Base-by-base conservation (phyloP, 2,113 vertebrate genomes). In the Xyrauchen texanus region DNA sequence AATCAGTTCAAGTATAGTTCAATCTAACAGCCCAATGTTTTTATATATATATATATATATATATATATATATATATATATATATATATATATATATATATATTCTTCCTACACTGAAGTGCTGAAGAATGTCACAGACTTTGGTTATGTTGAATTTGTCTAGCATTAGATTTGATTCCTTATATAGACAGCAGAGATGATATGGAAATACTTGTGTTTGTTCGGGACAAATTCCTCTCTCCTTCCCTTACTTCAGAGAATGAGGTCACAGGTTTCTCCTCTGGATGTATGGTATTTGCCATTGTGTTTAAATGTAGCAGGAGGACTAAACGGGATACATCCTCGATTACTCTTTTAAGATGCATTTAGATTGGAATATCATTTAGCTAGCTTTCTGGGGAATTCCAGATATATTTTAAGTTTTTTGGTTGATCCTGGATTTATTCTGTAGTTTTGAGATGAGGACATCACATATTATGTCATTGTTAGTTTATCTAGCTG, bases 191-290 rank as follows among this genome's bases (percentile, higher is more conserved):
- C 15, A 62, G 47, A 62, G 76, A 47, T 45, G 61, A 63, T 69
- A 47, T 53, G 70, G 55, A 49, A 69, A 68, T 82, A 12, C 57
- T 68, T 66, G 49, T 67, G 34, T n/a, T n/a, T 44, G n/a, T 57
- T 61, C 49, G 49, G 53, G 55, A 51, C 62, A 84, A 55, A 62
- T 77, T 77, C 78, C 63, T 81, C 51, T 80, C 60, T 76, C 47
- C 55, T 69, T 68, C 42, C 4, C 51, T 77, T 63, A 49, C 52
- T 77, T 67, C 58, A 67, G 60, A 68, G 62, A 62, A 78, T 83
- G 76, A 84, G 69, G 52, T 81, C 44, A 71, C 68, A 58, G 73
- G 21, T 52, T 69, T 82, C 49, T 60, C 51, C 66, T 77, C 85
- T 83, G 77, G 79, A 85, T 49, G 81, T 81, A 34, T 77, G 69